These are phyloP conservation scores for Rhagium mordax DNA, from an alignment of 2,888 invertebrate species.

Conservation along the genomic window DNA sequence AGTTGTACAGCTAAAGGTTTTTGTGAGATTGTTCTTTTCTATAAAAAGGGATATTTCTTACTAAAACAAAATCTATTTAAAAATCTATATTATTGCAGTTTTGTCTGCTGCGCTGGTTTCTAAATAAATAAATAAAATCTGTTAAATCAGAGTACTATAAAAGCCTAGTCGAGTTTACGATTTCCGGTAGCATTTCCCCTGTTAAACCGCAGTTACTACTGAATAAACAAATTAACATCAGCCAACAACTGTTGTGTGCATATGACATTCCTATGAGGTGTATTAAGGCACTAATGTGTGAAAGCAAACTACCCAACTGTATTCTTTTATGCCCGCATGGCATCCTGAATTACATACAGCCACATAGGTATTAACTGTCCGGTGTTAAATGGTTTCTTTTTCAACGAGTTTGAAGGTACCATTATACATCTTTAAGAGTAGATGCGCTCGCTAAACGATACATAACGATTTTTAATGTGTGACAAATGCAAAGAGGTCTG, in stretches of 20 bases:
- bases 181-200: conserved; percentile 41
- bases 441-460: not conserved
- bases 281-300: conserved; percentile 42
- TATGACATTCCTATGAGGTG: conserved; percentile 40
- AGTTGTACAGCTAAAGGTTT: too few species aligned
- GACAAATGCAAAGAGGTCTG: not conserved
- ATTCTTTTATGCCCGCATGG: conserved; percentile 32
- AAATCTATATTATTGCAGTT: too few species aligned
- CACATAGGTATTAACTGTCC: conserved; percentile 31
- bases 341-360: conserved; percentile 34
- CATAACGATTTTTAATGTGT: not conserved
- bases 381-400: conserved; percentile 38
- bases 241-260: conserved; percentile 39
- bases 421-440: conserved; percentile 14
- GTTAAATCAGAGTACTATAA: not conserved
- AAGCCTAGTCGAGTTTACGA: conserved; percentile 13
- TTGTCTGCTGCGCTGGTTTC: too few species aligned
- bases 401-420: conserved; percentile 25
- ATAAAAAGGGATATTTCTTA: too few species aligned
- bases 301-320: conserved; percentile 40
- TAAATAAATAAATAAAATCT: not conserved
- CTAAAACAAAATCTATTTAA: too few species aligned
- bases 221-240: conserved; percentile 48
- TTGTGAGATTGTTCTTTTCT: too few species aligned
- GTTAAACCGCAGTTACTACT: conserved; percentile 52